Base-by-base conservation (phyloP, 2,888 invertebrate genomes). In the Sclerodermus sp. region DNA sequence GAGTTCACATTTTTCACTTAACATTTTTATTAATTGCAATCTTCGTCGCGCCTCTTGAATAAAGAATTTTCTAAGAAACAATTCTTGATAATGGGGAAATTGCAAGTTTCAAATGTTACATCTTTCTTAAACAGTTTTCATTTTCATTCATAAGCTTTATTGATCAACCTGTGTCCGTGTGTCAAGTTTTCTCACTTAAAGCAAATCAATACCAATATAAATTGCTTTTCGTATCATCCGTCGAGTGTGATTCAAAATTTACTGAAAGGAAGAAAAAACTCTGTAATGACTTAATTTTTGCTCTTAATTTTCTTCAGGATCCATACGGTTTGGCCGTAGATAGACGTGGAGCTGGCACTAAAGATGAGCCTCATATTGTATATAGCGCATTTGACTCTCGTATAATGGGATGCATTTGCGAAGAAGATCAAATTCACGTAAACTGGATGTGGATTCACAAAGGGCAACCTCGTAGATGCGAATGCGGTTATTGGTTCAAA, bases 401-500 rank as follows among this genome's bases (percentile, higher is more conserved):
- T 69, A 85, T 97, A 63, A 87, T 98, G 62, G 97, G 97, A 55
- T 98, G 98, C 80, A 86, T 96, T 79, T 98, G 97, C 79, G 94
- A 97, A 80, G 95, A 96, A 79, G 97, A 97, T 75, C 86, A 93
- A 45, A 88, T 91, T 48, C 83, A 86, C 56, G 87, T 98, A 63
- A 91, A 88, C 74, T 98, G 95, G 93, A 93, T 97, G 88, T 94
- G 95, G 91, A 81, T 98, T 70, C 89, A 96, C 78, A 87, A 89
- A 82, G 96, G 91, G 34, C 86, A 87, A 66, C 89, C 93, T 54
- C 91, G 90, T 74, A 88, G 96, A 68, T 98, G 97, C 76, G 92
- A 91, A 76, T 98, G 98, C 79, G 98, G 98, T 49, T 88, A 96
- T 78, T 96, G 94, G 94, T 97, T 95, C 83, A 93, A 94, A 82